These are phyloP conservation scores for Drosophila virilis DNA, from an alignment of 1,140 invertebrate genomes.

Conservation along the genomic window DNA sequence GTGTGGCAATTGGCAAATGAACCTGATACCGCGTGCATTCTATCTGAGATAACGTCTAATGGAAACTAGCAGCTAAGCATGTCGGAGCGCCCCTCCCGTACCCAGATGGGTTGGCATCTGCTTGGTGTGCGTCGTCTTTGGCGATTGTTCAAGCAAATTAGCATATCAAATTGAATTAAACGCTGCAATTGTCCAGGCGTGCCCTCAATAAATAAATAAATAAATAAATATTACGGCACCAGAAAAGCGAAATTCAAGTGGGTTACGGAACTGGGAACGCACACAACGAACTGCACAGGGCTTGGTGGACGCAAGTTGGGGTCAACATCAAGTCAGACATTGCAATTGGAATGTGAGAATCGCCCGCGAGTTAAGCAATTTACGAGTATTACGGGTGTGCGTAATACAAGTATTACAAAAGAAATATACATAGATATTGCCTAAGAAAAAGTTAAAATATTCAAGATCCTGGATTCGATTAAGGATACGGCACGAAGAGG, in stretches of 20 bases:
- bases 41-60: background rate
- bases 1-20: constrained; percentile 12
- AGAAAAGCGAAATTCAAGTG: constrained; percentile 40
- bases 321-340: constrained; percentile 18
- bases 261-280: constrained; percentile 5
- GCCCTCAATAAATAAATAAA: constrained; percentile 55
- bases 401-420: background rate
- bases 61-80: background rate
- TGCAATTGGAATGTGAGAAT: constrained; percentile 37
- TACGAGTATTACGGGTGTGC: background rate
- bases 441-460: background rate
- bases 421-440: background rate
- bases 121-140: background rate
- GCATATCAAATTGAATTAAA: constrained; percentile 81
- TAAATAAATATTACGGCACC: constrained; percentile 39
- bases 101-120: background rate
- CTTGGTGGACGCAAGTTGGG: background rate
- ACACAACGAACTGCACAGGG: background rate
- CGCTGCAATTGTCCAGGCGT: constrained; percentile 54
- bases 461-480: background rate
- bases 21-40: constrained; percentile 6
- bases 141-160: constrained; percentile 62
- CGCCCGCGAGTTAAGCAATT: constrained; percentile 18
- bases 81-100: background rate
- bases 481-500: background rate